Conservation (phyloP, 2,113 vertebrate species). For the Xiphophorus hellerii region DNA sequence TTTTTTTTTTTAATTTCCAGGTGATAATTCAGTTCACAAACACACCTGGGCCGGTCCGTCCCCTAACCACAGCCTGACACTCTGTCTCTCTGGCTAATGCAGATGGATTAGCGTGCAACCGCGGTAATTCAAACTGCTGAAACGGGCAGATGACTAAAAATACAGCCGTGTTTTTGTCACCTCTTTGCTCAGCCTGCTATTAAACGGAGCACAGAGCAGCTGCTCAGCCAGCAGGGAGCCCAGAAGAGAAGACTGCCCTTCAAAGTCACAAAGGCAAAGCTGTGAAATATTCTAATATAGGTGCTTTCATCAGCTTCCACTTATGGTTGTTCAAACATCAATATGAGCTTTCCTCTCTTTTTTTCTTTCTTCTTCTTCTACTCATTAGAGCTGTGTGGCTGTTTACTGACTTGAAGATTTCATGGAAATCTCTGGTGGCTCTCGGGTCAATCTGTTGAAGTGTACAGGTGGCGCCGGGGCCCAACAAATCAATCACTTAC, state of each 20-base stretch:
- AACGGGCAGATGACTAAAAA: slow-evolving; percentile 65
- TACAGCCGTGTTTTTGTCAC: slow-evolving; percentile 66
- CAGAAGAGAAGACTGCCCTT: slow-evolving; percentile 46
- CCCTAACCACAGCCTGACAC: slow-evolving; percentile 56
- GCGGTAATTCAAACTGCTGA: slow-evolving; percentile 56
- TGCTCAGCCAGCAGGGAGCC: slow-evolving; percentile 67
- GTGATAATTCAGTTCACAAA: slow-evolving; percentile 68
- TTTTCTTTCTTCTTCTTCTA: not conserved
- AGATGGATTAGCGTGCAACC: slow-evolving; percentile 70
- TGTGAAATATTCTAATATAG: slow-evolving; percentile 55
- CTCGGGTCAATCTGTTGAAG: slow-evolving; percentile 64
- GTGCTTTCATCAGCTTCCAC: slow-evolving; percentile 60
- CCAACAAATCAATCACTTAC: slow-evolving; percentile 76
- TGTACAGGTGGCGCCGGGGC: slow-evolving; percentile 26
- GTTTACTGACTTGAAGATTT: slow-evolving; percentile 67
- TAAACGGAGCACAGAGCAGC: slow-evolving; percentile 69
- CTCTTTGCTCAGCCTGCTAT: slow-evolving; percentile 50
- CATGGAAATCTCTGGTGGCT: slow-evolving; percentile 72
- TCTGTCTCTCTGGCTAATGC: slow-evolving; percentile 52
- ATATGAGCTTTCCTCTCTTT: slow-evolving; percentile 27
- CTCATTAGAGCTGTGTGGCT: slow-evolving; percentile 21
- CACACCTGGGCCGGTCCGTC: slow-evolving; percentile 62
- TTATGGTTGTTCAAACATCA: slow-evolving; percentile 70
- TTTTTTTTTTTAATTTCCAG: slow-evolving; percentile 49
- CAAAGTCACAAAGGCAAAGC: slow-evolving; percentile 53